phyloP scores from a whole-genome alignment of 2,888 invertebrate genomes.

The Vanessa cardui region DNA sequence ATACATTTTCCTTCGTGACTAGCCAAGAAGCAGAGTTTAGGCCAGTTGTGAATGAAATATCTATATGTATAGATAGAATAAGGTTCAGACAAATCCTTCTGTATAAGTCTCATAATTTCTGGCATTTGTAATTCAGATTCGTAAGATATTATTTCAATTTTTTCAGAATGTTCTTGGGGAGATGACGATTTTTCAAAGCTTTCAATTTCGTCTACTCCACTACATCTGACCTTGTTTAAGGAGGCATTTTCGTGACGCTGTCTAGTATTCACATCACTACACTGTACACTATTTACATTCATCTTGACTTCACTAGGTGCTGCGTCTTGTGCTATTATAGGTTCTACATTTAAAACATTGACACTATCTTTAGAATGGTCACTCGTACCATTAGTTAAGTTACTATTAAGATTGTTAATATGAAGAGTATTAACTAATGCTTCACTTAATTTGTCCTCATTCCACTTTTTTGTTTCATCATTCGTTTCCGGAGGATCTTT shows the following conservation, averaged over 20 bases:
- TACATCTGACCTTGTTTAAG: conserved; percentile 22
- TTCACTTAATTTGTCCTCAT: conserved; percentile 68
- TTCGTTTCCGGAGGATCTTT: conserved; percentile 73
- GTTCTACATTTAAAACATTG: conserved; percentile 51
- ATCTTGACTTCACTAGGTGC: conserved; percentile 50
- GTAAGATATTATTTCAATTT: conserved; percentile 84
- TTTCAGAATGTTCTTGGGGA: conserved; percentile 53
- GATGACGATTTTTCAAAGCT: conserved; percentile 45
- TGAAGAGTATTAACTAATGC: conserved; percentile 72
- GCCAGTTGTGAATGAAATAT: conserved; percentile 99
- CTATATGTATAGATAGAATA: conserved; percentile 99
- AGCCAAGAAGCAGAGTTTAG: conserved; percentile 98
- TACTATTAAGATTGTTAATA: conserved; percentile 72
- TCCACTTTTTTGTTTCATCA: conserved; percentile 65
- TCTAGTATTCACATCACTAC: conserved; percentile 50
- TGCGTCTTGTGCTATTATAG: conserved; percentile 53
- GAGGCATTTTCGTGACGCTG: conserved; percentile 31
- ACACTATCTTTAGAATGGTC: conserved; percentile 64
- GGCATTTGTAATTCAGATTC: conserved; percentile 99
- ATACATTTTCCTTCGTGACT: conserved; percentile 94
- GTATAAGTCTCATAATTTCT: conserved; percentile 99
- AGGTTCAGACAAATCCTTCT: conserved; percentile 99
- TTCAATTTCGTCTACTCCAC: conserved; percentile 43
- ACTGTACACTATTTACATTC: conserved; percentile 75
- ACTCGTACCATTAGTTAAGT: conserved; percentile 75